Conservation (phyloP, 37 sponge, comb jelly and placozoan species). For the Agelas oroides region DNA sequence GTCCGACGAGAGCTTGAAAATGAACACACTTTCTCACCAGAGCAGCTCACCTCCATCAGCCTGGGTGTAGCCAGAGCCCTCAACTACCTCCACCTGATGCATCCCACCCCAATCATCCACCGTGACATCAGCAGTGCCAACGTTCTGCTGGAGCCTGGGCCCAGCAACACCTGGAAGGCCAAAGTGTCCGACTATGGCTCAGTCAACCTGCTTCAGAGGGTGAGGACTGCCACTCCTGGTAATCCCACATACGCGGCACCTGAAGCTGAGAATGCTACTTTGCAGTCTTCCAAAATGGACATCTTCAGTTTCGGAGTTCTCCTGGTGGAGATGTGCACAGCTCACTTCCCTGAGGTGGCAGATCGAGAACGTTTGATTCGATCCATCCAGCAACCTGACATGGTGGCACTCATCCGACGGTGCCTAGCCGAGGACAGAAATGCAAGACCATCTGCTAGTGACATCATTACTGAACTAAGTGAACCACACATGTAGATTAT, state of each 20-base stretch:
- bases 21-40: not conserved
- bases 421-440: conserved; percentile 14
- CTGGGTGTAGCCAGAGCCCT: conserved; percentile 60
- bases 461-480: not conserved
- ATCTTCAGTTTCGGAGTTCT: conserved; percentile 47
- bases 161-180: conserved; percentile 53
- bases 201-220: conserved; percentile 39
- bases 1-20: not conserved
- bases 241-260: conserved; percentile 33
- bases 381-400: not conserved
- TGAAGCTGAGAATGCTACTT: conserved; percentile 29
- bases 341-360: not conserved
- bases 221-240: conserved; percentile 6
- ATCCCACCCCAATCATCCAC: conserved; percentile 77
- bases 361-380: not conserved
- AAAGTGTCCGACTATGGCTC: conserved; percentile 81
- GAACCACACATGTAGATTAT: too few relatives aligned
- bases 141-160: conserved; percentile 57
- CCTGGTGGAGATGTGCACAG: conserved; percentile 34
- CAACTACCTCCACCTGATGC: conserved; percentile 71
- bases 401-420: not conserved
- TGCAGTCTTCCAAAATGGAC: conserved; percentile 32
- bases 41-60: conserved; percentile 32
- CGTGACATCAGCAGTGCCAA: conserved; percentile 83
- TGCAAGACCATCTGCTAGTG: conserved; percentile 9